Evolutionary conservation across 2,113 vertebrate species (phyloP).

Genomic region (Acrocephalus arundinaceus): DNA sequence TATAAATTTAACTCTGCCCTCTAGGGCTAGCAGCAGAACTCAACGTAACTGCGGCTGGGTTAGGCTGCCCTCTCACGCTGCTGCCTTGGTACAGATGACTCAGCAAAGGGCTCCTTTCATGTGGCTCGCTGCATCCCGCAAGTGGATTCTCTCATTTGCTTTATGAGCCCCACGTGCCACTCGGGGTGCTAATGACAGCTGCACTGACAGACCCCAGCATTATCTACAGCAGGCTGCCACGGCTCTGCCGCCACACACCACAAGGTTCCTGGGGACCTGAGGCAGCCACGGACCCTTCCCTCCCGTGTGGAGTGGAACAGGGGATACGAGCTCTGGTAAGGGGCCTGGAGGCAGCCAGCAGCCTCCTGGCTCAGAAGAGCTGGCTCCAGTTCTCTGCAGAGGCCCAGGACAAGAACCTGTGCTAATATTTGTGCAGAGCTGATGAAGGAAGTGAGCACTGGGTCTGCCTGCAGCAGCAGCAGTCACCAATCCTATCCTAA

Average conservation of each 20-base stretch:
- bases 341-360: neutral
- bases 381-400: neutral
- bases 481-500: neutral
- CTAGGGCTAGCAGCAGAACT: constrained; percentile 10
- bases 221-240: neutral
- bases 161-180: constrained; percentile 1
- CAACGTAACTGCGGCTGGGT: neutral
- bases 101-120: neutral
- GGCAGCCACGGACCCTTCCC: neutral
- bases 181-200: neutral
- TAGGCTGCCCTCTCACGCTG: constrained; percentile 55
- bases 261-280: neutral
- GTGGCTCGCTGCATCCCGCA: neutral
- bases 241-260: fast-evolving
- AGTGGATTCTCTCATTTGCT: neutral
- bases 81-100: constrained; percentile 11
- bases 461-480: fast-evolving
- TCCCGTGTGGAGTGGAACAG: fast-evolving
- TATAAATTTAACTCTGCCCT: constrained; percentile 51
- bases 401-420: neutral
- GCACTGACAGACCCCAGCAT: neutral
- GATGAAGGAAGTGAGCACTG: neutral
- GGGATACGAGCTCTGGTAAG: neutral
- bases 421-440: neutral
- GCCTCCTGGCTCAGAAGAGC: neutral